A percentile compares a stretch with the other conserved stretches of the same genome.
These are phyloP conservation scores for Eulemur albifrons DNA, from an alignment of 2,797 vertebrate species.

Conservation along the genomic window DNA sequence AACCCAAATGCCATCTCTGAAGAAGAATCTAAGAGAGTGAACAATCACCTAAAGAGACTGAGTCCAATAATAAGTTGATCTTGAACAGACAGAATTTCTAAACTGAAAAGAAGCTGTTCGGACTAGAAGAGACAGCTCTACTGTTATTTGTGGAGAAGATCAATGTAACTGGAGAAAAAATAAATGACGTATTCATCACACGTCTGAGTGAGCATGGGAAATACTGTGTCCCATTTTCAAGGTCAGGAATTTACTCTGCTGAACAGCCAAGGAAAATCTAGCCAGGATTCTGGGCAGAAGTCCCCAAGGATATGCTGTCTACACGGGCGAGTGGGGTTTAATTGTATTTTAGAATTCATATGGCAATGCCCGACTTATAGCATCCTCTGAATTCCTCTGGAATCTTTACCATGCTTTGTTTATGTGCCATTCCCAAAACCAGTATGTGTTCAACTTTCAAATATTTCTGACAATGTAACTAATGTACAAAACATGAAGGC, in stretches of 20 bases:
- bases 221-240: neutral
- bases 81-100: neutral
- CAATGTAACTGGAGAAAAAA: neutral
- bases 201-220: neutral
- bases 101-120: neutral
- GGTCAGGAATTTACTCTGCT: neutral
- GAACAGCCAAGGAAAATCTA: neutral
- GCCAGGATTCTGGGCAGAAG: neutral
- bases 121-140: neutral
- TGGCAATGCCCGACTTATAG: neutral
- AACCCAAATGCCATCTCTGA: neutral
- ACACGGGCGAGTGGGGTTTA: neutral
- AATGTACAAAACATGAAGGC: conserved; percentile 10
- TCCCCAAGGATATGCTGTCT: neutral
- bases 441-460: neutral
- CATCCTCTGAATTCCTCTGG: neutral
- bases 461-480: conserved; percentile 8
- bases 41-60: neutral
- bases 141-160: neutral
- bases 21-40: neutral
- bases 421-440: neutral
- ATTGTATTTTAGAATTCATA: neutral
- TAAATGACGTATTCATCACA: neutral
- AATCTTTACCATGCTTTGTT: conserved; percentile 3
- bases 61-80: neutral